These are phyloP conservation scores for Cotesia glomerata DNA, from an alignment of 1,140 invertebrate genomes.

Conservation along the genomic window DNA sequence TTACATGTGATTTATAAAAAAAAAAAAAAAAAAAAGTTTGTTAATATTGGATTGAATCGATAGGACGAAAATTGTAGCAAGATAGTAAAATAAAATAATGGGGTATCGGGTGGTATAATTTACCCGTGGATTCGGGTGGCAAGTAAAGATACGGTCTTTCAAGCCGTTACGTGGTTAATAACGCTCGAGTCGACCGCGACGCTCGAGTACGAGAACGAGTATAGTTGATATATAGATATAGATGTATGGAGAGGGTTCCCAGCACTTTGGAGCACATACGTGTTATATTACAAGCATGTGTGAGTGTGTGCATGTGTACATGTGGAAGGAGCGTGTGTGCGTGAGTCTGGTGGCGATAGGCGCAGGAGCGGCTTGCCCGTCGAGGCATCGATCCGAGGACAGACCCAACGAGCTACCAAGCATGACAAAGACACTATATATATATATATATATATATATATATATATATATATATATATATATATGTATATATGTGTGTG, in stretches of 20 bases:
- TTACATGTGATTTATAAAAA: too few relatives aligned
- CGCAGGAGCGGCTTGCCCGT: conserved; percentile 31
- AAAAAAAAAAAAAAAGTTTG: too few relatives aligned
- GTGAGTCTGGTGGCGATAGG: conserved; percentile 30
- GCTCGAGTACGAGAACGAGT: background rate
- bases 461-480: too few relatives aligned
- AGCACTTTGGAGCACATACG: background rate
- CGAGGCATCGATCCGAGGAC: conserved; percentile 20
- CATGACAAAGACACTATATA: conserved; percentile 1
- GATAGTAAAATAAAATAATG: background rate
- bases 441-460: background rate
- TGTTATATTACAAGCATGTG: background rate
- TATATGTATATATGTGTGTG: too few relatives aligned
- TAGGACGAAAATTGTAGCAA: background rate
- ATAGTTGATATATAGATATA: too few relatives aligned
- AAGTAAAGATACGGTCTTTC: conserved; percentile 21
- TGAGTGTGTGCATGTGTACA: conserved; percentile 3
- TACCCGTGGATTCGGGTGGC: conserved; percentile 1
- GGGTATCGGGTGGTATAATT: background rate
- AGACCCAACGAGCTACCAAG: conserved; percentile 23
- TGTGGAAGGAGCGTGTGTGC: background rate
- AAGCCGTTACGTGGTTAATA: conserved; percentile 30
- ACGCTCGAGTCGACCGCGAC: conserved; percentile 7
- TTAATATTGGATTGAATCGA: background rate
- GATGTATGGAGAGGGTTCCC: background rate